Conservation (phyloP, 2,113 vertebrate genomes). For the Melanocharis versteri region DNA sequence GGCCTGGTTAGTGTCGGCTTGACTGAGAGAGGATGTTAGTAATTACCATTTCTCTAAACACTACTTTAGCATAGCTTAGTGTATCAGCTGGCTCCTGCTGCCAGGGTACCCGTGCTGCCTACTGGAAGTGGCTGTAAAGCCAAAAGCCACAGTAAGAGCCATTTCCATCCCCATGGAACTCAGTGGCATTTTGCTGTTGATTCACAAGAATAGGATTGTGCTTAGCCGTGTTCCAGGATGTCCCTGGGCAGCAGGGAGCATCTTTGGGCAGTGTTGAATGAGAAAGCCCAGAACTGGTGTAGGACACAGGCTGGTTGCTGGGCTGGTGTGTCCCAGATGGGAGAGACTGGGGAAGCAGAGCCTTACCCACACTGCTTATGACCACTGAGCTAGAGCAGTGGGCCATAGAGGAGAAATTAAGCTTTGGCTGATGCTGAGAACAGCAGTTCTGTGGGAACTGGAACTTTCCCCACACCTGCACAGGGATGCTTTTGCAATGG, state of each 20-base stretch:
- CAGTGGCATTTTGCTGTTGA: neutral
- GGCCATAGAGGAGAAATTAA: neutral
- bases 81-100: constrained; percentile 58
- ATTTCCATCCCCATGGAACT: neutral
- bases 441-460: neutral
- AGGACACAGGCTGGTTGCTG: neutral
- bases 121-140: neutral
- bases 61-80: constrained; percentile 48
- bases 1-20: constrained; percentile 57
- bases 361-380: accelerated
- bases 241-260: accelerated
- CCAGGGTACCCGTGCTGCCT: constrained; percentile 19
- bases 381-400: neutral
- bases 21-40: constrained; percentile 64
- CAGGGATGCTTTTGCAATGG: neutral
- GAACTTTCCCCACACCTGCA: neutral
- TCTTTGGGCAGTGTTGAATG: neutral
- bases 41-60: constrained; percentile 62
- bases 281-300: neutral
- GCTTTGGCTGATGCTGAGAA: neutral
- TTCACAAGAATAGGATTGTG: neutral
- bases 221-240: neutral
- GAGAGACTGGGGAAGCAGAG: neutral
- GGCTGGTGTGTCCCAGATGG: neutral
- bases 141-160: neutral